phyloP scores from a whole-genome alignment of 2,888 invertebrate genomes.

The Lucinisca nassula region DNA sequence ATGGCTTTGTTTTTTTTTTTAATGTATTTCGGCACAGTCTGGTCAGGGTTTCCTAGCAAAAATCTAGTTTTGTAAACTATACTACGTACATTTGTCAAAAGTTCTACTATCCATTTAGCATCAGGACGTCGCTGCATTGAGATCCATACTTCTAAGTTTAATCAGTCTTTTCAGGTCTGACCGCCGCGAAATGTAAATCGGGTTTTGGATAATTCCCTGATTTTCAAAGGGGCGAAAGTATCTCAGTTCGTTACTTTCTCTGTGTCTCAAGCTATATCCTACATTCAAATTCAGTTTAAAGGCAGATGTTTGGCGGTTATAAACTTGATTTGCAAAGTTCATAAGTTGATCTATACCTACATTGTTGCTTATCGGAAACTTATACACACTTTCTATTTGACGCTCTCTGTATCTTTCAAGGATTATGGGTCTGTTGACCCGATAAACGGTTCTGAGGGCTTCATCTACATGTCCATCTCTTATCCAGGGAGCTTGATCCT shows the following conservation, averaged over 20 bases:
- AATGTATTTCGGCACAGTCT: neutral
- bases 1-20: neutral
- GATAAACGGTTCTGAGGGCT: neutral
- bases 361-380: neutral
- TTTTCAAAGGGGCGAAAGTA: neutral
- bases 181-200: neutral
- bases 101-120: neutral
- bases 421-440: neutral
- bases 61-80: neutral
- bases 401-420: neutral
- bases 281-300: constrained; percentile 35
- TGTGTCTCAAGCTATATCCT: constrained; percentile 27
- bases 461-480: too few relatives aligned
- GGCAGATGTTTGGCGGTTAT: constrained; percentile 7
- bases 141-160: neutral
- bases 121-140: neutral
- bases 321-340: neutral
- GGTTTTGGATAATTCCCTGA: neutral
- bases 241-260: neutral
- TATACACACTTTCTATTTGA: neutral
- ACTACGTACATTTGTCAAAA: neutral
- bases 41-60: neutral
- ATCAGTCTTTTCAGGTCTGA: neutral
- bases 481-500: too few relatives aligned
- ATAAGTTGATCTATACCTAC: neutral